A percentile compares a stretch with the other conserved stretches of the same genome.
Evolutionary conservation across 2,113 vertebrate genomes (phyloP).

Genomic region (Podarcis cretensis): DNA sequence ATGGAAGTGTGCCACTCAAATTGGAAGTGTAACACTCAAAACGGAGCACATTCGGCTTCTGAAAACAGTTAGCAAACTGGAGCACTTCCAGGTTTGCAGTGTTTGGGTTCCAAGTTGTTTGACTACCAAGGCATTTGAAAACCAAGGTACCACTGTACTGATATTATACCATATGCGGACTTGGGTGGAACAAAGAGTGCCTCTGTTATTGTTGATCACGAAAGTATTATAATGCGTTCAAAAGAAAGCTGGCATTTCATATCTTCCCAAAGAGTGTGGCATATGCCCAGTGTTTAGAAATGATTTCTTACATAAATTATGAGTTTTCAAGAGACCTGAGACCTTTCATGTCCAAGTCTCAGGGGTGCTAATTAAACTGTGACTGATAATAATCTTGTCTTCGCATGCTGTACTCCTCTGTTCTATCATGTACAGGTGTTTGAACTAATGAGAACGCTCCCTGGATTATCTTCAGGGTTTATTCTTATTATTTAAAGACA

Average conservation of each 20-base stretch:
- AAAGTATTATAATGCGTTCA: neutral
- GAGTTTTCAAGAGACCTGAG: neutral
- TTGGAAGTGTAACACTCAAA: too few relatives aligned
- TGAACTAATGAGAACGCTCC: neutral
- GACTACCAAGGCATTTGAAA: too few relatives aligned
- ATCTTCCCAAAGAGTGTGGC: slow-evolving; percentile 33
- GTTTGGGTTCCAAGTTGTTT: too few relatives aligned
- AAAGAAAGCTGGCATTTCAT: slow-evolving; percentile 13
- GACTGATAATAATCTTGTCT: slow-evolving; percentile 38
- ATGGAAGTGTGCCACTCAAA: too few relatives aligned
- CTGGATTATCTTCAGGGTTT: neutral
- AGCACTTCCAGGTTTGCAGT: too few relatives aligned
- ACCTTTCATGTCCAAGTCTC: slow-evolving; percentile 33
- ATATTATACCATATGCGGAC: neutral
- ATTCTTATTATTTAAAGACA: neutral
- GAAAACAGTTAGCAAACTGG: too few relatives aligned
- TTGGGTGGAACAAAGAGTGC: neutral
- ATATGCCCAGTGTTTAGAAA: slow-evolving; percentile 32
- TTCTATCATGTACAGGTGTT: slow-evolving; percentile 3
- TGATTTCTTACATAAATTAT: slow-evolving; percentile 41
- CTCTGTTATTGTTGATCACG: neutral
- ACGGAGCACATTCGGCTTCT: too few relatives aligned
- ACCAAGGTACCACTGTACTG: too few relatives aligned
- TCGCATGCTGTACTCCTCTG: neutral
- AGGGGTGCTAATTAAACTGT: slow-evolving; percentile 60